Percentiles rank a stretch among this genome's conserved stretches.
Evolutionary conservation across 2,888 invertebrate species (phyloP).

Genomic region (Pammene aurita): DNA sequence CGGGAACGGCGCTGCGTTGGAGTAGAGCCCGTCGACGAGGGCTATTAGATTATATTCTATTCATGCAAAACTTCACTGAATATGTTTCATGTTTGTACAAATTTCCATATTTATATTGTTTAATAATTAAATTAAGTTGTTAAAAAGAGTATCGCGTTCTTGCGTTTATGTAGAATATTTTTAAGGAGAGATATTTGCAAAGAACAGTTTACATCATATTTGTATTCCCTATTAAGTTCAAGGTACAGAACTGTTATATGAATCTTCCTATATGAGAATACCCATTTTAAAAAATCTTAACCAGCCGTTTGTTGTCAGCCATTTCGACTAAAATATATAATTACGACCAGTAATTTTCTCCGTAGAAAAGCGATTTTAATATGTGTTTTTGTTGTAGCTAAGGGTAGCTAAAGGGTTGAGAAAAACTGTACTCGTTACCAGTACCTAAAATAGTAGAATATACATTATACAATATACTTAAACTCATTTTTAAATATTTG

Average conservation of each 20-base stretch:
- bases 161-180: slow-evolving; percentile 7
- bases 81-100: slow-evolving; percentile 30
- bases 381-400: too few relatives aligned
- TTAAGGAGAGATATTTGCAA: slow-evolving; percentile 11
- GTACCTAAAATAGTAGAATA: too few relatives aligned
- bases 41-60: neutral
- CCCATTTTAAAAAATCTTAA: neutral
- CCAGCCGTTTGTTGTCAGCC: neutral
- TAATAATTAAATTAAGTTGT: slow-evolving; percentile 25
- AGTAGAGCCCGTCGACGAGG: neutral
- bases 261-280: neutral
- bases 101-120: slow-evolving; percentile 33
- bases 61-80: slow-evolving; percentile 7
- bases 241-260: slow-evolving; percentile 2
- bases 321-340: too few relatives aligned
- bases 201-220: neutral
- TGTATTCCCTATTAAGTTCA: neutral
- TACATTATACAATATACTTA: neutral
- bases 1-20: slow-evolving; percentile 2
- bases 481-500: slow-evolving; percentile 4
- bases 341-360: too few relatives aligned
- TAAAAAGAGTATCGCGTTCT: slow-evolving; percentile 8
- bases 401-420: too few relatives aligned
- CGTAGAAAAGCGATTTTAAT: too few relatives aligned
- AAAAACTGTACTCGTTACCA: too few relatives aligned